Evolutionary conservation across 2,888 invertebrate species (phyloP).

Genomic region (Harpalus rubripes): DNA sequence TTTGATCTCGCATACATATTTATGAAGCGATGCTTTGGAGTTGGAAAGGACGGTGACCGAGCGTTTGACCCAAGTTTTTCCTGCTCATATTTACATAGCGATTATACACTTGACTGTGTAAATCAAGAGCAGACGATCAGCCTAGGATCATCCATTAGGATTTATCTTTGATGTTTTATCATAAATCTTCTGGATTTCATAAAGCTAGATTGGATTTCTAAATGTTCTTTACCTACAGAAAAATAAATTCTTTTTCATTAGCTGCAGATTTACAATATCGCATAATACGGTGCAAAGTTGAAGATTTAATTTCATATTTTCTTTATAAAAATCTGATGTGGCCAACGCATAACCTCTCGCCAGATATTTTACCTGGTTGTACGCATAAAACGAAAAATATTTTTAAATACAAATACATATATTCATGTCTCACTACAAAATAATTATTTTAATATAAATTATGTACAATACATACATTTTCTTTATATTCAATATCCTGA

Average conservation of each 20-base stretch:
- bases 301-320: background rate
- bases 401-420: too few relatives aligned
- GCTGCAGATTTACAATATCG: background rate
- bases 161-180: slow-evolving; percentile 18
- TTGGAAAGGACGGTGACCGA: slow-evolving; percentile 36
- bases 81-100: slow-evolving; percentile 30
- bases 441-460: too few relatives aligned
- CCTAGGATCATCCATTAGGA: slow-evolving; percentile 43
- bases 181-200: slow-evolving; percentile 31
- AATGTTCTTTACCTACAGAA: slow-evolving; percentile 5
- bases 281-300: background rate
- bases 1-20: slow-evolving; percentile 60
- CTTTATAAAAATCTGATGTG: too few relatives aligned
- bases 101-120: slow-evolving; percentile 45
- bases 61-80: slow-evolving; percentile 28
- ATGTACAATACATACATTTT: too few relatives aligned
- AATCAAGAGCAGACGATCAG: slow-evolving; percentile 19
- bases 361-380: too few relatives aligned
- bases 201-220: background rate
- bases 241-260: background rate
- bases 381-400: too few relatives aligned
- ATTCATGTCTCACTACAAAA: too few relatives aligned
- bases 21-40: slow-evolving; percentile 51
- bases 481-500: too few relatives aligned
- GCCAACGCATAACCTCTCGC: too few relatives aligned